A percentile compares a stretch with the other conserved stretches of the same genome.
These are phyloP conservation scores for Vespertilio murinus DNA, from an alignment of 2,797 vertebrate species.

Conservation along the genomic window DNA sequence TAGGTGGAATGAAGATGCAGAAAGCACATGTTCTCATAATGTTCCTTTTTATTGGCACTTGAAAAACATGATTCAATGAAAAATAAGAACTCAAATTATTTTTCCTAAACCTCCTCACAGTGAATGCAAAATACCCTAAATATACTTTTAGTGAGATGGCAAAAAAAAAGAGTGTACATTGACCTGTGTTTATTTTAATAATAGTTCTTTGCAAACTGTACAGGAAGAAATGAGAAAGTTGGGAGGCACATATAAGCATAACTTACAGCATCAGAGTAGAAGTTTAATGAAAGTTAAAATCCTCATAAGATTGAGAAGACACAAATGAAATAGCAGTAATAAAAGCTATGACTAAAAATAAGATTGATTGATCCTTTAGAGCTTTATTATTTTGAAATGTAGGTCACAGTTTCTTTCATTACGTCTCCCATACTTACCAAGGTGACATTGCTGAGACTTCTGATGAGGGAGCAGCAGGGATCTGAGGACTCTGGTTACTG, in stretches of 20 bases:
- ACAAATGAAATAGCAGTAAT: not conserved
- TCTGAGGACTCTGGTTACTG: not conserved
- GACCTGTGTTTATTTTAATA: slow-evolving; percentile 13
- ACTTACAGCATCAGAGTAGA: not conserved
- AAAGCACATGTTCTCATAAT: not conserved
- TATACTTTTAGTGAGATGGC: not conserved
- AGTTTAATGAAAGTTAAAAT: not conserved
- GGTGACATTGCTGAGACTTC: not conserved
- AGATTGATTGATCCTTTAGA: not conserved
- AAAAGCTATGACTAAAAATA: not conserved
- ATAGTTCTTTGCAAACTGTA: not conserved
- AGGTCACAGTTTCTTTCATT: not conserved
- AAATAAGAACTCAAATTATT: slow-evolving; percentile 26
- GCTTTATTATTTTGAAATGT: not conserved
- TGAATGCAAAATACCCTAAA: not conserved
- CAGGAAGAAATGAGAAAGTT: slow-evolving; percentile 3
- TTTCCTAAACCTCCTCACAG: not conserved
- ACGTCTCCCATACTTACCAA: not conserved
- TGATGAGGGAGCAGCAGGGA: not conserved
- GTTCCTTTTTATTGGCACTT: slow-evolving; percentile 44
- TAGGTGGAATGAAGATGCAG: not conserved
- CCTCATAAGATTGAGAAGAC: not conserved
- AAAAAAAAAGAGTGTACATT: not conserved
- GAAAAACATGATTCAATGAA: not conserved
- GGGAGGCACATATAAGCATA: not conserved